Base-by-base conservation (phyloP, 2,888 invertebrate genomes). In the Psococerastis gibbosa region DNA sequence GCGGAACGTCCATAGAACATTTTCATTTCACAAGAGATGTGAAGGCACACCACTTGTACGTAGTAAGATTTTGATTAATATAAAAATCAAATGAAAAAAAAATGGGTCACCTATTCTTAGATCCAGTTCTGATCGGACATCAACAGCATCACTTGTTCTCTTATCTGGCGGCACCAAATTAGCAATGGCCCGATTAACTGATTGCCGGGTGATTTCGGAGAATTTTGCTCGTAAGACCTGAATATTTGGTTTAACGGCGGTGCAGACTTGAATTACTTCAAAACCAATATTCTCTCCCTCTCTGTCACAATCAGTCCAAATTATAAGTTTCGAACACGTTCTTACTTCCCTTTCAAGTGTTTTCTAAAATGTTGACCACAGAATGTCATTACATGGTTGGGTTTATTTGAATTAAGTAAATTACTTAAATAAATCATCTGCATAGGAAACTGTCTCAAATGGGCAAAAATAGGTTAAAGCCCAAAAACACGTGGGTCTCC, bases 291-390 rank as follows among this genome's bases (percentile, higher is more conserved):
- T 95, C 64, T 98, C 97, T 22, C 97, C 97, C 68, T 98, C 98
- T 63, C 98, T 75, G 68, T 99, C 98, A 67, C 98, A 94, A 87
- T 99, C 98, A 1, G 98, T 99, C 98, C 98, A 98, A 52, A 99
- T 84, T 15, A 99, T 83, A 3, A 99, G 67, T 0, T 75, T 75
- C 50, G 71, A 65, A 53, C 82, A 82, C 27, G 61, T 57, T 15
- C 67, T 61, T 2, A 76, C 64, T 66, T 81, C 79, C 52, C 68
- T 65, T 59, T 80, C 76, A 52, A 82, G 58, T 3, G 81, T 79
- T 61, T 65, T 71, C 69, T 81, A 55, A n/a, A n/a, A n/a, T n/a
- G n/a, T n/a, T n/a, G n/a, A n/a, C n/a, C n/a, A n/a, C n/a, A n/a
- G 34, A 23, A 38, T 15, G 16, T 27, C 18, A 27, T 43, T 4